These are phyloP conservation scores for Otus sunia DNA, from an alignment of 2,113 vertebrate species.

Conservation along the genomic window DNA sequence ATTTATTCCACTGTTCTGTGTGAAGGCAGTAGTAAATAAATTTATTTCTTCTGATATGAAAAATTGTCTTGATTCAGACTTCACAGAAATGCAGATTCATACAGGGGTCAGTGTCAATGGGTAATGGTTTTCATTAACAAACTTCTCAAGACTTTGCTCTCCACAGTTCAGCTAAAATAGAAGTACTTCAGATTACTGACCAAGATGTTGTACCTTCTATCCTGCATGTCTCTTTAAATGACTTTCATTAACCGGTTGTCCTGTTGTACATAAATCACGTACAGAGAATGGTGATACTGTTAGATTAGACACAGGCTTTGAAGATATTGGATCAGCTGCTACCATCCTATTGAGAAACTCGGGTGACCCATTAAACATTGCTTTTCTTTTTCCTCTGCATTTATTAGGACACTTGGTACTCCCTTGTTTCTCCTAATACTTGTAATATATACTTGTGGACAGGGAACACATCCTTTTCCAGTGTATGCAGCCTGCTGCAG, in stretches of 20 bases:
- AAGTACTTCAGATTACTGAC: neutral
- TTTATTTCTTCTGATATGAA: neutral
- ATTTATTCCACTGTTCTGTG: neutral
- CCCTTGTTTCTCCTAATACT: neutral
- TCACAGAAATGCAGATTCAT: neutral
- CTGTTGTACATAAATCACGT: neutral
- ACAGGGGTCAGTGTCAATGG: neutral
- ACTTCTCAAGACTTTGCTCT: neutral
- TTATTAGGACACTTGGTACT: neutral
- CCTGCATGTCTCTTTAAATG: fast-evolving
- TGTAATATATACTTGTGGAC: neutral
- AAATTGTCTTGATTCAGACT: neutral
- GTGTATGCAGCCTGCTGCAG: neutral
- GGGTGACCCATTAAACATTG: neutral
- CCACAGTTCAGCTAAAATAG: neutral
- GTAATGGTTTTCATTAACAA: neutral
- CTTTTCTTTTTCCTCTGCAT: neutral
- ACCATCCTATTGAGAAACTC: neutral
- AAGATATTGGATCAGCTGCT: neutral
- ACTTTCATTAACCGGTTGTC: neutral
- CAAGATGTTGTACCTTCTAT: neutral
- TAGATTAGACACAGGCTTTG: neutral
- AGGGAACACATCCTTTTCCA: neutral
- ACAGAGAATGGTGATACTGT: neutral
- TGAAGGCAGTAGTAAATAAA: neutral